Conservation (phyloP, 1,140 invertebrate genomes). For the Contarinia nasturtii region DNA sequence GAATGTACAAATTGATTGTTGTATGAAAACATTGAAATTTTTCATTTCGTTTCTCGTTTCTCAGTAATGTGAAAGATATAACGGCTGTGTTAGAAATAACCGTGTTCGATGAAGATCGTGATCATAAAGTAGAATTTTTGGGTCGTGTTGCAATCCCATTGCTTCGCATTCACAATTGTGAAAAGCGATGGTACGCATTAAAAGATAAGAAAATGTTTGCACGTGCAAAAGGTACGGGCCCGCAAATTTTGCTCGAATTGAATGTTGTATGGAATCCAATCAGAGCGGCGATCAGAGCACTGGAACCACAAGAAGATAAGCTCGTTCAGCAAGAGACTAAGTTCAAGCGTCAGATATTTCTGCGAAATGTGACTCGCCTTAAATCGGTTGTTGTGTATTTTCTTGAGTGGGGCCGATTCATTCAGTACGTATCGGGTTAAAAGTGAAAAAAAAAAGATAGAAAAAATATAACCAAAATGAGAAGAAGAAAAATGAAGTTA, state of each 20-base stretch:
- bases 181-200: constrained; percentile 87
- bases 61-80: constrained; percentile 91
- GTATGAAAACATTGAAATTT: no score
- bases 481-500: no score
- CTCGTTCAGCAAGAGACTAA: constrained; percentile 87
- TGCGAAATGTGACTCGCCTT: constrained; percentile 82
- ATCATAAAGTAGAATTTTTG: constrained; percentile 95
- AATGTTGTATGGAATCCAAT: constrained; percentile 82
- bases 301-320: constrained; percentile 92
- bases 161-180: constrained; percentile 69
- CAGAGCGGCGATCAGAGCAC: constrained; percentile 63
- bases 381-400: constrained; percentile 78
- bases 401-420: constrained; percentile 74
- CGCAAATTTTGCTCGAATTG: constrained; percentile 67
- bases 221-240: constrained; percentile 73
- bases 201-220: constrained; percentile 89
- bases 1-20: constrained; percentile 4
- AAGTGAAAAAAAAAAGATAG: no score
- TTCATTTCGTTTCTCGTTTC: no score
- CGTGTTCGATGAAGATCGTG: constrained; percentile 94
- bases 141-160: constrained; percentile 86
- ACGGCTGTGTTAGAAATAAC: constrained; percentile 92
- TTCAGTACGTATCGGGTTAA: constrained; percentile 52
- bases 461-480: no score
- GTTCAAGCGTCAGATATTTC: constrained; percentile 87